Evolutionary conservation across 1,140 invertebrate genomes (phyloP).

Genomic region (Diachasmimorpha longicaudata): DNA sequence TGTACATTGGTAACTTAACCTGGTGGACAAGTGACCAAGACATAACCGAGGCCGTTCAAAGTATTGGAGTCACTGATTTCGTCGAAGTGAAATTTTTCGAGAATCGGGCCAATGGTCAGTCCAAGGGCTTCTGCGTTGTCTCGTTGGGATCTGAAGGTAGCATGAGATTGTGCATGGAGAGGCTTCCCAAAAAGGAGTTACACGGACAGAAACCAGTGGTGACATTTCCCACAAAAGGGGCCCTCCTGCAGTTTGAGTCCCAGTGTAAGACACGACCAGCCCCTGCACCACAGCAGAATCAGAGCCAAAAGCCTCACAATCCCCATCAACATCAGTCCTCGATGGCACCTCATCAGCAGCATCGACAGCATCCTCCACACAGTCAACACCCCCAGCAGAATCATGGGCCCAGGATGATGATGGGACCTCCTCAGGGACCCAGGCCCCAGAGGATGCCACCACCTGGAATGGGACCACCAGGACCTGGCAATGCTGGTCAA

Average conservation of each 20-base stretch:
- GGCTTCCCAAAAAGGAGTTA: constrained; percentile 91
- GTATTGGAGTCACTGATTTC: constrained; percentile 91
- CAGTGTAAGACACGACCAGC: constrained; percentile 87
- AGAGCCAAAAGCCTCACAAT: constrained; percentile 60
- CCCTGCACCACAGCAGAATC: constrained; percentile 70
- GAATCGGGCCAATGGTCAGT: constrained; percentile 98
- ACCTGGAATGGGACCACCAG: constrained; percentile 70
- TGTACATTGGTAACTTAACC: constrained; percentile 95
- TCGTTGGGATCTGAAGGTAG: constrained; percentile 92
- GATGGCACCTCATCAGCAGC: constrained; percentile 61
- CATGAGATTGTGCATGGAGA: constrained; percentile 87
- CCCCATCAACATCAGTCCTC: constrained; percentile 61
- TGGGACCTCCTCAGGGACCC: constrained; percentile 70
- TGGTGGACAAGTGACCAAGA: constrained; percentile 99
- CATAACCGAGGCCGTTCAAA: constrained; percentile 84
- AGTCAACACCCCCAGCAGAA: constrained; percentile 65
- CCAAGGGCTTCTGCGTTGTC: constrained; percentile 96
- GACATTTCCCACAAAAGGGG: constrained; percentile 93
- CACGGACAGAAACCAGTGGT: constrained; percentile 95
- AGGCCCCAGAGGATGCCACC: constrained; percentile 69
- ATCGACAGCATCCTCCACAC: constrained; percentile 64
- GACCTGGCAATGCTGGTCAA: constrained; percentile 37
- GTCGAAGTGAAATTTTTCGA: constrained; percentile 99
- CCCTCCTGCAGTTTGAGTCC: constrained; percentile 82
- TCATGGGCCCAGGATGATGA: constrained; percentile 71